A percentile compares a stretch with the other conserved stretches of the same genome.
Conservation (phyloP, 2,113 vertebrate genomes). For the Triplophysa tibetana region DNA sequence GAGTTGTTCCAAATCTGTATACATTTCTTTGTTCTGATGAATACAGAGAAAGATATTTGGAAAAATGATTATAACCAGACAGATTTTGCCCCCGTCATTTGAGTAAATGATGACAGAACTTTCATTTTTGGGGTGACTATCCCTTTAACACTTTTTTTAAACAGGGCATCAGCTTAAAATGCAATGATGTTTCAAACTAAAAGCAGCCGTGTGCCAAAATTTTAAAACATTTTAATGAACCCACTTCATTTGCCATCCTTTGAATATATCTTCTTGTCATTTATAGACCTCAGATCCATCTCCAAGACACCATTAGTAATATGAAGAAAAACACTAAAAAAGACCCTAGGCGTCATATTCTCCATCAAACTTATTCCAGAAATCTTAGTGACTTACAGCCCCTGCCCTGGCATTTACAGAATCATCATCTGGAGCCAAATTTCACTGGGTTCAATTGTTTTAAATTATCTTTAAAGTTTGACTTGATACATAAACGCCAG, state of each 20-base stretch:
- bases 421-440: constrained; percentile 53
- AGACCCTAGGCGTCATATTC: constrained; percentile 49
- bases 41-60: no score
- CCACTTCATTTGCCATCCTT: neutral
- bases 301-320: constrained; percentile 25
- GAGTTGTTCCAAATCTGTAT: no score
- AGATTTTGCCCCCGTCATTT: no score
- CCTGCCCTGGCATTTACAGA: constrained; percentile 50
- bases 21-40: no score
- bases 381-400: constrained; percentile 56
- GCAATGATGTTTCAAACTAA: neutral
- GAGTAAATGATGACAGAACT: no score
- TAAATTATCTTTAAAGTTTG: constrained; percentile 60
- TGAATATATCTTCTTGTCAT: constrained; percentile 27
- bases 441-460: constrained; percentile 62
- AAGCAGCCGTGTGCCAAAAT: neutral
- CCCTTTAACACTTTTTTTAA: no score
- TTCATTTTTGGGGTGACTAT: no score
- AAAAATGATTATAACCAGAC: no score
- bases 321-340: constrained; percentile 11
- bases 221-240: neutral
- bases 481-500: constrained; percentile 42
- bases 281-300: constrained; percentile 17
- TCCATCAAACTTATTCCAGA: constrained; percentile 51
- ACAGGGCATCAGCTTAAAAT: neutral